These are phyloP conservation scores for Ciona savignyi DNA, from an alignment of 23 tunicate species.

Conservation along the genomic window DNA sequence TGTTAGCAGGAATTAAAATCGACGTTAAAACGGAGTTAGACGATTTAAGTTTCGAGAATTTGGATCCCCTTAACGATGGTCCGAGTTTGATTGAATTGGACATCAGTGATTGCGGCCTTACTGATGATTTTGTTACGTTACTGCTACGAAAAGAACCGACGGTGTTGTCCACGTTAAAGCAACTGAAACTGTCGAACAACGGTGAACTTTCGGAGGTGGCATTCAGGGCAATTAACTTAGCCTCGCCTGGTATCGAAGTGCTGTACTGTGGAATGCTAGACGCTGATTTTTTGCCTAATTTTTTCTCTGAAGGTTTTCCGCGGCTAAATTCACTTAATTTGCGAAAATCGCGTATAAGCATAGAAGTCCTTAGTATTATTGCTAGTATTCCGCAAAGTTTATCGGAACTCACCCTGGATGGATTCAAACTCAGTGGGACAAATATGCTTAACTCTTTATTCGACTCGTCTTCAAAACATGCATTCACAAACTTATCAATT, in stretches of 20 bases:
- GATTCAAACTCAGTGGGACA: slow-evolving; percentile 41
- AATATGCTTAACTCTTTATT: slow-evolving; percentile 6
- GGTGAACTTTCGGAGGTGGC: slow-evolving; percentile 16
- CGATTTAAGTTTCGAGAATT: too few relatives aligned
- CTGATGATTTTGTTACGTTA: slow-evolving; percentile 8
- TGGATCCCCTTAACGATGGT: neutral
- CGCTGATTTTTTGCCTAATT: slow-evolving; percentile 1
- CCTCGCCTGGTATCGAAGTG: neutral
- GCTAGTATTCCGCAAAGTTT: slow-evolving; percentile 10
- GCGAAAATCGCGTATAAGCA: slow-evolving; percentile 23
- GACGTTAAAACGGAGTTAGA: slow-evolving; percentile 2
- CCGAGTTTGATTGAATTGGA: slow-evolving; percentile 7
- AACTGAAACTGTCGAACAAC: slow-evolving; percentile 42
- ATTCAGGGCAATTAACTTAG: slow-evolving; percentile 14
- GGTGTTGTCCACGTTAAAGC: slow-evolving; percentile 14
- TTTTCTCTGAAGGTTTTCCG: slow-evolving; percentile 9
- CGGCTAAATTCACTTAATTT: neutral
- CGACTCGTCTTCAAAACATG: neutral
- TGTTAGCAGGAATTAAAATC: slow-evolving; percentile 5
- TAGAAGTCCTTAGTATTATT: neutral
- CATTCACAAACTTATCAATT: slow-evolving; percentile 19
- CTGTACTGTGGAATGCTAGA: slow-evolving; percentile 2
- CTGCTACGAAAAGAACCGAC: slow-evolving; percentile 9
- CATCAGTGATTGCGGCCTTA: slow-evolving; percentile 20
- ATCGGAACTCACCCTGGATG: slow-evolving; percentile 16